Evolutionary conservation across 1,140 invertebrate genomes (phyloP).

Genomic region (Conopomorpha cramerella): DNA sequence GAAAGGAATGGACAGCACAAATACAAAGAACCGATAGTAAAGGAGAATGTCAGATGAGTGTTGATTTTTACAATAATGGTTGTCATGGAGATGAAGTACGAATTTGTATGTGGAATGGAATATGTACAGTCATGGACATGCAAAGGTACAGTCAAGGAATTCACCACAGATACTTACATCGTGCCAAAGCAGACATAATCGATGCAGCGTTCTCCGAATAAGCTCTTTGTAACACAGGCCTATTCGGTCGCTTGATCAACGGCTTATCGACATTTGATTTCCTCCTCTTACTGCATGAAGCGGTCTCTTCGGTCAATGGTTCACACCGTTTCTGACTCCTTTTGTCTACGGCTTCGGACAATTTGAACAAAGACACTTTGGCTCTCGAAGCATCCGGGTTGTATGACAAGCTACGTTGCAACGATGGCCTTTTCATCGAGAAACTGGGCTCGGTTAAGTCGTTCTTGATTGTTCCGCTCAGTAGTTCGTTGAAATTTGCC

Average conservation of each 20-base stretch:
- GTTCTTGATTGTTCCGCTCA: conserved; percentile 36
- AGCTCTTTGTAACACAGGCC: conserved; percentile 35
- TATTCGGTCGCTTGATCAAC: conserved; percentile 4
- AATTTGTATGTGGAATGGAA: too few species aligned
- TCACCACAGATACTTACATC: conserved; percentile 57
- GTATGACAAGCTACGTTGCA: conserved; percentile 30
- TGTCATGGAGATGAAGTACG: too few species aligned
- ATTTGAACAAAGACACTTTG: conserved; percentile 25
- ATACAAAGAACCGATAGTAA: too few species aligned
- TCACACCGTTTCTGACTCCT: conserved; percentile 20
- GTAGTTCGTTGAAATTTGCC: conserved; percentile 27
- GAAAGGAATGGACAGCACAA: too few species aligned
- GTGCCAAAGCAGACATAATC: conserved; percentile 46
- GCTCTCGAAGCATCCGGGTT: conserved; percentile 23
- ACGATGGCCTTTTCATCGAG: conserved; percentile 9
- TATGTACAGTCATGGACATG: too few species aligned
- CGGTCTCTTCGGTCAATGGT: conserved; percentile 8
- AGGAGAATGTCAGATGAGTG: too few species aligned
- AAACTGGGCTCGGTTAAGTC: conserved; percentile 15
- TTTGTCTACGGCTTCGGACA: conserved; percentile 24
- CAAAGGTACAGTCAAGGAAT: too few species aligned
- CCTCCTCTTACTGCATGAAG: conserved; percentile 18
- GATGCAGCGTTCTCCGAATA: conserved; percentile 48
- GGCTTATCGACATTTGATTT: conserved; percentile 18
- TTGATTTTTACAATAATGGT: too few species aligned